Base-by-base conservation (phyloP, 1,140 invertebrate species). In the Danaus plexippus region DNA sequence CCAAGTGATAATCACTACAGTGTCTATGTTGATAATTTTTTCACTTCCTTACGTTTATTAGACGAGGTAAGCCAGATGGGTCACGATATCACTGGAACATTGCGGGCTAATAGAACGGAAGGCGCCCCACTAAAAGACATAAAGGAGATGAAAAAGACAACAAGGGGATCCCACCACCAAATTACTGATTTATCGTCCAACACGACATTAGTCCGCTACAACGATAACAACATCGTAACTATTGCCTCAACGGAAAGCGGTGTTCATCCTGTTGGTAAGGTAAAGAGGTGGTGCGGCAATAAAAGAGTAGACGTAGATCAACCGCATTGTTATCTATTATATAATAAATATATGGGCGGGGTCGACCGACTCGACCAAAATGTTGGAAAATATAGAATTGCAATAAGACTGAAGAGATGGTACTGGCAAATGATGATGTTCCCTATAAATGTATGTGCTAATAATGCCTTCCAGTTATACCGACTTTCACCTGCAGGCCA, bases 351-450 rank as follows among this genome's bases (percentile, higher is more conserved):
- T 48, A 80, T 77, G 75, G 76, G 70, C 9, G 73, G 75, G 7
- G 73, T 75, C 11, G 80, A 85, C 54, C 52, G 67, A 43, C 77
- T 79, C 63, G 76, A 82, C 52, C 65, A 82, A 71, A 80, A 80
- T 67, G 62, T 82, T 11, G 51, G 59, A 10, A 56, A 60, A 11
- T 77, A 82, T 61, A 56, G 77, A 52, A 68, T 84, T 44, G 32
- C 13, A 7, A 77, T 84, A 47, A 46, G 76, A 9, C 51, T 62
- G 40, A 80, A 79, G 62, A 82, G 77, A 59, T 82, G 76, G 79
- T 82, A 72, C 60, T 84, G 70, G 74, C 60, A 63, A 10, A 6
- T 15, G 3, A 1, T 15, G 1, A 15, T 15, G 15, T 15, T 15
- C 3, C 15, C 15, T 15, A 15, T 15, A 1, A 15, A 15, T 15